Evolutionary conservation across 1,140 invertebrate genomes (phyloP), one percentile per base, ranked within the genome.

Genomic region (Drosophila truncata): DNA sequence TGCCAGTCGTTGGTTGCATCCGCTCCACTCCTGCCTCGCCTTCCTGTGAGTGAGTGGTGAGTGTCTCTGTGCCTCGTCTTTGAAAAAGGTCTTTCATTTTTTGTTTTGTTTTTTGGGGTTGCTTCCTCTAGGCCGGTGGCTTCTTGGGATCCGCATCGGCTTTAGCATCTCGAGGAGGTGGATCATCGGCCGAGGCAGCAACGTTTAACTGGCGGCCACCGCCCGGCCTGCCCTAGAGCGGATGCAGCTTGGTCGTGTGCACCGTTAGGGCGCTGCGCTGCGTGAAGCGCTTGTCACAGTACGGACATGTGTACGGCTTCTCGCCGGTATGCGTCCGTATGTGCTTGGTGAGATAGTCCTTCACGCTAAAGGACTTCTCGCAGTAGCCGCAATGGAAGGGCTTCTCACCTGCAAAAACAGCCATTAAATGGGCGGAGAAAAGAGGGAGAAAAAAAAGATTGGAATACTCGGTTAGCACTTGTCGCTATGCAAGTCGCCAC

Each of bases 291-390:
- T 92, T 92, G 55, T 92, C 91, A 73, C 91, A 92, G 44, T 92
- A 92, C 55, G 91, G 91, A 84, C 91, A 92, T 72, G 88, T 91
- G 60, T 92, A 92, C 41, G 91, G 91, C 65, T 92, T 92, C 64
- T 92, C 91, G 50, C 91, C 91, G 49, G 91, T 92, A 47, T 92
- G 91, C 73, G 91, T 92, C 69, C 91, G 88, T 91, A 92, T 92
- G 78, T 92, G 91, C 77, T 92, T 92, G 80, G 91, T 92, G 47
- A 92, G 85, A 78, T 92, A 92, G 75, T 92, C 91, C 84, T 92
- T 92, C 69, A 92, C 91, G 67, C 91, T 92, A 57, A 92, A 92
- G 76, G 90, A 76, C 78, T 92, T 92, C 78, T 92, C 91, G 77
- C 91, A 92, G 76, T 92, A 92, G 41, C 67, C 76, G 62, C 91